phyloP scores from a whole-genome alignment of 2,113 vertebrate species.

The Rhinoptilus africanus region DNA sequence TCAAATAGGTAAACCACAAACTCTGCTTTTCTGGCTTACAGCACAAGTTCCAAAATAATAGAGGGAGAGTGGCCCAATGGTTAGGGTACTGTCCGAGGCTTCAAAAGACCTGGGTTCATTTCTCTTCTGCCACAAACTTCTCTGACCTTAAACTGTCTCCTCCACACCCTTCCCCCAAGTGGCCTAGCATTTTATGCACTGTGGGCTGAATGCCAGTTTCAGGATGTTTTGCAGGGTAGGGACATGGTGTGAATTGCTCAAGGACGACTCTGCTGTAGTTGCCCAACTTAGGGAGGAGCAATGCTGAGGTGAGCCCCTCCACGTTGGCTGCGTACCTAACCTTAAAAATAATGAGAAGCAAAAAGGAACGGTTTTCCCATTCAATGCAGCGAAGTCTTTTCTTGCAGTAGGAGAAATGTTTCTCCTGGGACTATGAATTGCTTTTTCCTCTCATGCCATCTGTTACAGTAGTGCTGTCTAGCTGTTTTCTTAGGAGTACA shows the following conservation, averaged over 20 bases:
- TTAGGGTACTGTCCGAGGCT: not conserved
- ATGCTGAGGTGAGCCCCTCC: not conserved
- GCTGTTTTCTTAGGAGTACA: not conserved
- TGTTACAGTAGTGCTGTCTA: not conserved
- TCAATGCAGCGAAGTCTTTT: not conserved
- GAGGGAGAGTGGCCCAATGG: not conserved
- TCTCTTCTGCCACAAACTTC: not conserved
- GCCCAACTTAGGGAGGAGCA: not conserved
- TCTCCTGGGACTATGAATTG: not conserved
- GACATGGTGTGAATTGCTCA: not conserved
- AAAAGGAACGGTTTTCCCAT: not conserved
- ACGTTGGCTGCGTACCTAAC: not conserved
- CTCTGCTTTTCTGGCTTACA: not conserved
- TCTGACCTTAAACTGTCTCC: not conserved
- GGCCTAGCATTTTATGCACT: fast-evolving
- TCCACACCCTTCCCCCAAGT: not conserved
- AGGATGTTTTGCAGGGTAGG: not conserved
- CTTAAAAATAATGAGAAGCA: not conserved
- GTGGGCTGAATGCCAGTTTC: not conserved
- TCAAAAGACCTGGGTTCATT: not conserved
- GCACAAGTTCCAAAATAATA: not conserved
- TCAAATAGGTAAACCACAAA: not conserved
- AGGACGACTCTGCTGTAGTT: not conserved
- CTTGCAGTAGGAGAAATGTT: not conserved
- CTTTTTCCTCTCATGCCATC: not conserved